Base-by-base conservation (phyloP, 2,797 vertebrate genomes). In the Bradypodion pumilum region DNA sequence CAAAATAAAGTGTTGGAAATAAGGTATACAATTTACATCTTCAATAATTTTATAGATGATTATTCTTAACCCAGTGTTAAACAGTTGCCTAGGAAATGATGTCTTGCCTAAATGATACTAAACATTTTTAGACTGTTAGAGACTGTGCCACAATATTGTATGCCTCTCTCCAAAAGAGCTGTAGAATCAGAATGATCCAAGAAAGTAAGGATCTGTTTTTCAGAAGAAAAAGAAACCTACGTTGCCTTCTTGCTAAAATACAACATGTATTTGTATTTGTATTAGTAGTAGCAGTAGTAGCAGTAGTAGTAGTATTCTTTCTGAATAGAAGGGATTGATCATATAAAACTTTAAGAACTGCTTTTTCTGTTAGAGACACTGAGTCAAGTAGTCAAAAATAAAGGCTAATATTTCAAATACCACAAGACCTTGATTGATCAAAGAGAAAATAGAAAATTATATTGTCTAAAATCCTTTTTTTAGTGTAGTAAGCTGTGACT, bases 241-340 rank as follows among this genome's bases (percentile, higher is more conserved):
- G 90, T 86, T 91, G 82, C 81, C 49, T 80, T 76, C 90, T n/a
- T n/a, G n/a, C n/a, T n/a, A n/a, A n/a, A n/a, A n/a, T n/a, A n/a
- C n/a, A n/a, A n/a, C n/a, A n/a, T n/a, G n/a, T n/a, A n/a, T n/a
- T n/a, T n/a, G n/a, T n/a, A n/a, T n/a, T n/a, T n/a, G n/a, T n/a
- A n/a, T n/a, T n/a, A n/a, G n/a, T n/a, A n/a, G n/a, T n/a, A n/a
- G n/a, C n/a, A n/a, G n/a, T n/a, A n/a, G n/a, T n/a, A n/a, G n/a
- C n/a, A n/a, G n/a, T n/a, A n/a, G n/a, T n/a, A n/a, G n/a, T n/a
- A n/a, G n/a, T n/a, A n/a, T n/a, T n/a, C 76, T 83, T 86, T 78
- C 89, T 88, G 83, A 90, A 84, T 5, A 81, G 82, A 75, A 16
- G 7, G 86, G 72, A 82, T 86, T 86, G 89, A 89, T 92, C 87